Percentiles rank a stretch among this genome's conserved stretches.
phyloP scores from a whole-genome alignment of 2,797 vertebrate genomes.

The Poeciliopsis infans region DNA sequence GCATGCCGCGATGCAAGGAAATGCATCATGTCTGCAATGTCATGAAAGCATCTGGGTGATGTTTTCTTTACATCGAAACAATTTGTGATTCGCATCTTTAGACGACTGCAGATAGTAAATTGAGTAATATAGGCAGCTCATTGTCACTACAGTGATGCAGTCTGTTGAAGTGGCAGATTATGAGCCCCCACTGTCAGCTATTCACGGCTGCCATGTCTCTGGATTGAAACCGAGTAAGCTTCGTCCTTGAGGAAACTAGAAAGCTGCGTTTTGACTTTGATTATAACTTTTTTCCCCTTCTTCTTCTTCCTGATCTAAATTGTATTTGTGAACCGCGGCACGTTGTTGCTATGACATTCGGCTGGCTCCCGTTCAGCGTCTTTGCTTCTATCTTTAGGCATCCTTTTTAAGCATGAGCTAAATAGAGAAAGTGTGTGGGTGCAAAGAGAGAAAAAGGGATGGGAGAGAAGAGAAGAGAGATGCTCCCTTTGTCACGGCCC shows the following conservation, averaged over 20 bases:
- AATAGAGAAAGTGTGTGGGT: constrained; percentile 78
- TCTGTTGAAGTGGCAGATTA: constrained; percentile 27
- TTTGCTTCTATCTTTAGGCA: constrained; percentile 81
- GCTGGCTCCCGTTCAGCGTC: constrained; percentile 77
- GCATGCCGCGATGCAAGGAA: neutral
- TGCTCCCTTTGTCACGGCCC: constrained; percentile 71
- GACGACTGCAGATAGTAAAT: constrained; percentile 32
- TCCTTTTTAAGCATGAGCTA: constrained; percentile 80
- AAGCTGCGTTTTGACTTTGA: constrained; percentile 48
- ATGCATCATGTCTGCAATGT: neutral
- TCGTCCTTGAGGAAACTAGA: constrained; percentile 49
- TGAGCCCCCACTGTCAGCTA: constrained; percentile 23
- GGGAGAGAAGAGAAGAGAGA: constrained; percentile 67
- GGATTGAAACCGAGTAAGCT: constrained; percentile 36
- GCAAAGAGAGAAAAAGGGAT: constrained; percentile 70
- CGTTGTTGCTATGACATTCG: constrained; percentile 79
- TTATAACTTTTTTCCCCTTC: constrained; percentile 46
- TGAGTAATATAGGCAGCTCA: constrained; percentile 17
- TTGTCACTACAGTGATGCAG: constrained; percentile 26
- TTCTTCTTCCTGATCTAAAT: constrained; percentile 50
- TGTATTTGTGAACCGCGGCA: constrained; percentile 70
- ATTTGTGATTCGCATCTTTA: constrained; percentile 22
- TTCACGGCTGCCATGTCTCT: constrained; percentile 21
- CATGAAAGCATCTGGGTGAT: neutral
- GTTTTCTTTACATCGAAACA: constrained; percentile 17